Evolutionary conservation across 2,797 vertebrate species (phyloP), one percentile per base, ranked within the genome.

Genomic region (Diplodus puntazzo): DNA sequence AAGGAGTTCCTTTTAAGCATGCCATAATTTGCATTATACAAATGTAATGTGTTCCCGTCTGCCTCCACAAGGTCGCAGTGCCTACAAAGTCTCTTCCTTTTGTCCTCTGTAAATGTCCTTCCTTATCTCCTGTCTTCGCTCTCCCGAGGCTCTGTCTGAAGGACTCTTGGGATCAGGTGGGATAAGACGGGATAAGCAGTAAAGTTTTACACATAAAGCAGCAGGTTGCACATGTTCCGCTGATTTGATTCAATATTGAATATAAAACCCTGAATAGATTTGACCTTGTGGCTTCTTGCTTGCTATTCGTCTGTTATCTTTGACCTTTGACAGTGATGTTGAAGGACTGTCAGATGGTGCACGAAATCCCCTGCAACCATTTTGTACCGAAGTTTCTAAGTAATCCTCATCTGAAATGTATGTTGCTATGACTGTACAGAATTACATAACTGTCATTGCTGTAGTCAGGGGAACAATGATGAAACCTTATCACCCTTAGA

Each of bases 11-110:
- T 23, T 65, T 6, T 1, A 3, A 0, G 0, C 7, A 0, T 34
- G 20, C n/a, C 7, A 4, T 43, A 18, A 17, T 53, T 62, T 54
- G 21, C 11, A 57, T 25, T 50, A 62, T n/a, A 43, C 12, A 52
- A 27, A 54, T 27, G 3, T 4, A 8, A 14, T 76, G 57, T 72
- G 5, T 67, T 79, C 70, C 55, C 68, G 23, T 79, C 43, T 17
- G 27, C 72, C 27, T 86, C 81, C 73, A 74, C 75, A 77, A 82
- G 74, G 77, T 69, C 0, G 18, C 79, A 74, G 61, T 67, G 42
- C 62, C 20, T 2, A 50, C 64, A 80, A 67, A 76, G 52, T 64
- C 34, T 75, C 61, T 27, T 16, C 42, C 21, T 52, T 1, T 8
- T 34, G n/a, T 54, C 48, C 30, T 59, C 30, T 30, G 23, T 30